Conservation (phyloP, 2,888 invertebrate species). For the Rhopalosiphum nymphaeae region DNA sequence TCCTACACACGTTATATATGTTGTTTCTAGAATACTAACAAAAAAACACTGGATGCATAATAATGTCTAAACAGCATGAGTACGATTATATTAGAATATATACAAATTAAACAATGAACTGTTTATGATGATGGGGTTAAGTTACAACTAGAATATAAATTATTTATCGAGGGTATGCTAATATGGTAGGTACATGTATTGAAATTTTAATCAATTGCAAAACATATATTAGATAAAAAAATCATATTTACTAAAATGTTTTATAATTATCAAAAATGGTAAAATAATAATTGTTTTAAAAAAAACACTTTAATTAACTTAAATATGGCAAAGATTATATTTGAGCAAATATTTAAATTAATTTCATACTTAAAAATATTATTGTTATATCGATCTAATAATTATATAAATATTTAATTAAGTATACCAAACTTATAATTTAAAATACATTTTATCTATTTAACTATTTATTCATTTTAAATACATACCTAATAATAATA, state of each 20-base stretch:
- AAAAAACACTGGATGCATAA: slow-evolving; percentile 18
- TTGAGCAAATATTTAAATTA: background rate
- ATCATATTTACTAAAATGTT: background rate
- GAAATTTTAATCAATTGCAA: background rate
- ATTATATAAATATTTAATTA: background rate
- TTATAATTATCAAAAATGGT: background rate
- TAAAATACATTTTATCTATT: background rate
- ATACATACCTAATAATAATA: background rate
- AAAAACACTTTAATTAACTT: background rate
- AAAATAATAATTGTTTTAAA: background rate
- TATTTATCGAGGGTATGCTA: background rate
- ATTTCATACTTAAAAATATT: background rate
- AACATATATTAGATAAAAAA: background rate
- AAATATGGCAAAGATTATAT: background rate
- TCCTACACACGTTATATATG: background rate
- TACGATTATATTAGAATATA: background rate
- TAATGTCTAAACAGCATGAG: background rate
- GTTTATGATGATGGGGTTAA: background rate
- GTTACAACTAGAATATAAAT: background rate
- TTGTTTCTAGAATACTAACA: slow-evolving; percentile 37
- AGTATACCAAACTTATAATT: background rate
- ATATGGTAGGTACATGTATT: background rate
- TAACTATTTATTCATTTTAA: background rate
- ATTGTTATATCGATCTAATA: background rate
- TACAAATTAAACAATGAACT: slow-evolving; percentile 6